phyloP scores from a whole-genome alignment of 1,140 invertebrate genomes.

The Bradysia coprophila region DNA sequence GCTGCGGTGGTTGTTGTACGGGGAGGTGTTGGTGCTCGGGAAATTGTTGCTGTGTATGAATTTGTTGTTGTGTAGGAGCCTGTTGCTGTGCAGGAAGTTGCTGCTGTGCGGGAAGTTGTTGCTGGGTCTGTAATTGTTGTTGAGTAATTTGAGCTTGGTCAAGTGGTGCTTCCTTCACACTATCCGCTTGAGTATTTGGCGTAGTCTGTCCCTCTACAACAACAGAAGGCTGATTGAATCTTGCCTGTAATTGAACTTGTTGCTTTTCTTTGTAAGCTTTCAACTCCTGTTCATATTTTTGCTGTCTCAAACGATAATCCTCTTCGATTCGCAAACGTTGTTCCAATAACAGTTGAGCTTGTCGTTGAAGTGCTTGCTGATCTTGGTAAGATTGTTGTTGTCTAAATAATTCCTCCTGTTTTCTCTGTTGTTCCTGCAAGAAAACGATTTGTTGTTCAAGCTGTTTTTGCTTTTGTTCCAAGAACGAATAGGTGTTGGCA shows the following conservation, averaged over 20 bases:
- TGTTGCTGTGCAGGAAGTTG: slow-evolving; percentile 5
- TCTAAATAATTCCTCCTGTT: slow-evolving; percentile 44
- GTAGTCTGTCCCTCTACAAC: slow-evolving; percentile 17
- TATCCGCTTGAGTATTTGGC: slow-evolving; percentile 22
- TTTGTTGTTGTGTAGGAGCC: slow-evolving; percentile 3
- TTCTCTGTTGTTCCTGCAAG: slow-evolving; percentile 44
- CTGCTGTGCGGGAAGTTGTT: background rate
- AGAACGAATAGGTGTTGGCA: slow-evolving; percentile 17
- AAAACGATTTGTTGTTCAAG: slow-evolving; percentile 46
- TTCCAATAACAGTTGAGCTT: slow-evolving; percentile 18
- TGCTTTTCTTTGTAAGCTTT: slow-evolving; percentile 12
- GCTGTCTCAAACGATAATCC: slow-evolving; percentile 12
- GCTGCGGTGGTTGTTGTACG: slow-evolving; percentile 5
- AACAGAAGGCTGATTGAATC: slow-evolving; percentile 6
- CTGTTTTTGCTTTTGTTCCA: slow-evolving; percentile 45
- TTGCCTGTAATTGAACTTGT: slow-evolving; percentile 10
- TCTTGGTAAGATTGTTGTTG: slow-evolving; percentile 37
- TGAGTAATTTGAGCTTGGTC: slow-evolving; percentile 10
- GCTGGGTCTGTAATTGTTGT: slow-evolving; percentile 1
- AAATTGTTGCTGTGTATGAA: slow-evolving; percentile 4
- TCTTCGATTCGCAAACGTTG: slow-evolving; percentile 10
- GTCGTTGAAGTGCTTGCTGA: slow-evolving; percentile 29
- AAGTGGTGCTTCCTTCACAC: too few relatives aligned
- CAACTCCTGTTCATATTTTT: slow-evolving; percentile 12
- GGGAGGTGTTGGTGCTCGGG: too few relatives aligned